These are phyloP conservation scores for Alloplasta piceator DNA, from an alignment of 2,888 invertebrate genomes.

Conservation along the genomic window DNA sequence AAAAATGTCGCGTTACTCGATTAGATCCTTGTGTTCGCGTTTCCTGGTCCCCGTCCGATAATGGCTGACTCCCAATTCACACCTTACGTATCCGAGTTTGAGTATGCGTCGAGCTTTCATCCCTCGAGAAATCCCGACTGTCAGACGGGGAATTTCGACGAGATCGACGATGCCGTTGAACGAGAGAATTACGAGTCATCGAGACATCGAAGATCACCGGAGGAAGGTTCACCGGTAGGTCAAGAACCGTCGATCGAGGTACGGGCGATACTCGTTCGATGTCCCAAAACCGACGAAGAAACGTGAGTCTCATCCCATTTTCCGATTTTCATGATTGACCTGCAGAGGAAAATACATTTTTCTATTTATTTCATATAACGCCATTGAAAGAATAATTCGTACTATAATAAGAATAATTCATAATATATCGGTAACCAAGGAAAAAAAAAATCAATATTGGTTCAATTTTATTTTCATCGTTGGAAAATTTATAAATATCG, in stretches of 20 bases:
- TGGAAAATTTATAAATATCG: too few relatives aligned
- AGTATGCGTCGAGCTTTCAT: constrained; percentile 69
- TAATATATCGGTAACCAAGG: too few relatives aligned
- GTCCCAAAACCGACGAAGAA: constrained; percentile 59
- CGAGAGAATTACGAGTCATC: constrained; percentile 2
- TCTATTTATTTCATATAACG: too few relatives aligned
- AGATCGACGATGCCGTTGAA: constrained; percentile 31
- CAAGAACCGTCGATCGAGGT: constrained; percentile 70
- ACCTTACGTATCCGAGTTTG: constrained; percentile 71
- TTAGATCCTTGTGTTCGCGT: constrained; percentile 66
- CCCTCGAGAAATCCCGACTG: constrained; percentile 74
- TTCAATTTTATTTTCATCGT: too few relatives aligned
- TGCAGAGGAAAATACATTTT: too few relatives aligned
- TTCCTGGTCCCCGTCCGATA: constrained; percentile 55
- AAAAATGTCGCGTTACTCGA: not conserved
- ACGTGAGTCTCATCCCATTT: constrained; percentile 35
- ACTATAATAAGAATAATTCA: too few relatives aligned
- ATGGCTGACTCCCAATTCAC: constrained; percentile 59
- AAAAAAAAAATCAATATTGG: too few relatives aligned
- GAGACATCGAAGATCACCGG: constrained; percentile 54
- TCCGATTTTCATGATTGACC: not conserved
- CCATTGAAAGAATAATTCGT: too few relatives aligned
- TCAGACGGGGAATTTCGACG: constrained; percentile 26
- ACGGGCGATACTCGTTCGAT: constrained; percentile 68
- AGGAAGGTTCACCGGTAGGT: constrained; percentile 62